A percentile compares a stretch with the other conserved stretches of the same genome.
Evolutionary conservation across 2,797 vertebrate genomes (phyloP).

Genomic region (Cephalopachus bancanus): DNA sequence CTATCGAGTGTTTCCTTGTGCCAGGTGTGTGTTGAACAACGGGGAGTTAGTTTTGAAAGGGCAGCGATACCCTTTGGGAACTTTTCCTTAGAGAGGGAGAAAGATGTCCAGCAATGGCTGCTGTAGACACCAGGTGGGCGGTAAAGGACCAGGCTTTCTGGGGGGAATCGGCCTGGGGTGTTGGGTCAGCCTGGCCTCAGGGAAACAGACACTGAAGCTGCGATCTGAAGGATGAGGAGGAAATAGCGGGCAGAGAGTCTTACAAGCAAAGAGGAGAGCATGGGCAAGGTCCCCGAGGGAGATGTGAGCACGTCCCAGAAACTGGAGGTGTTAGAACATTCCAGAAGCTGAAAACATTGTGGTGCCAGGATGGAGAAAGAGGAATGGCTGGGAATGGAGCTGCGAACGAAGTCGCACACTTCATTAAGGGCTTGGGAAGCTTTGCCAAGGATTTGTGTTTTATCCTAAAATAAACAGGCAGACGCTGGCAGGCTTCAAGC

Average conservation of each 20-base stretch:
- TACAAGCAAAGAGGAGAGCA: constrained; percentile 8
- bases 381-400: background rate
- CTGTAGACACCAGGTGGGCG: background rate
- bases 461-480: constrained; percentile 54
- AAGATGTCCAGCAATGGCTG: background rate
- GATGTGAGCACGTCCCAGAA: background rate
- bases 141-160: background rate
- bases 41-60: constrained; percentile 12
- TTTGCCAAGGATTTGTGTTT: constrained; percentile 10
- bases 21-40: background rate
- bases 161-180: background rate
- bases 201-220: constrained; percentile 36
- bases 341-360: constrained; percentile 11
- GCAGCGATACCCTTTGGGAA: background rate
- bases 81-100: background rate
- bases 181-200: background rate
- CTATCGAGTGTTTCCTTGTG: background rate
- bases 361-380: background rate
- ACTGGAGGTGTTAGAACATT: background rate
- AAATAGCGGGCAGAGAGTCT: background rate
- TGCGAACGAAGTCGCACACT: background rate
- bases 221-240: constrained; percentile 10
- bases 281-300: background rate
- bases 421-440: background rate
- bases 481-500: background rate